Evolutionary conservation across 2,888 invertebrate species (phyloP).

Genomic region (Latheticus oryzae): DNA sequence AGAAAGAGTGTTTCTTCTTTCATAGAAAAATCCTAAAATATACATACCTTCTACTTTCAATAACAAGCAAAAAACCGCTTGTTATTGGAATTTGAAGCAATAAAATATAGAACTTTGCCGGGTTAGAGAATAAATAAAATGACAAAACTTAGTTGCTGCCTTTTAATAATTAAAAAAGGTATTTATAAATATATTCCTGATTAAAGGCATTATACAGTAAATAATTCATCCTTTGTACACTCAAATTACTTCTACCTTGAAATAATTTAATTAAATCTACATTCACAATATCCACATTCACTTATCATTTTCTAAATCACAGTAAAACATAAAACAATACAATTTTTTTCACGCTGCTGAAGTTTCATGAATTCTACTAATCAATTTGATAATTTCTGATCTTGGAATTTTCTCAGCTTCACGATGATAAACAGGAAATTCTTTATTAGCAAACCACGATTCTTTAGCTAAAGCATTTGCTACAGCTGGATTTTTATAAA

Average conservation of each 20-base stretch:
- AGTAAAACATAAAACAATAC: slow-evolving; percentile 1
- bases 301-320: not conserved
- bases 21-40: too few relatives aligned
- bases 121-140: too few relatives aligned
- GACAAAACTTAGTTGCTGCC: too few relatives aligned
- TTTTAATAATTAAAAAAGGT: too few relatives aligned
- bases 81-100: too few relatives aligned
- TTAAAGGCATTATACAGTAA: too few relatives aligned
- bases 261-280: slow-evolving; percentile 8
- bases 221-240: slow-evolving; percentile 1
- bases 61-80: too few relatives aligned
- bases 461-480: slow-evolving; percentile 81
- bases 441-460: slow-evolving; percentile 82
- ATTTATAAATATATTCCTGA: too few relatives aligned
- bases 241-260: not conserved
- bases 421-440: slow-evolving; percentile 81
- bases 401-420: slow-evolving; percentile 86
- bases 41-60: too few relatives aligned
- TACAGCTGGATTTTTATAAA: slow-evolving; percentile 81
- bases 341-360: not conserved
- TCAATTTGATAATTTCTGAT: slow-evolving; percentile 78
- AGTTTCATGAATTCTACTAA: slow-evolving; percentile 65
- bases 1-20: too few relatives aligned
- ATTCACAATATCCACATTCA: not conserved
- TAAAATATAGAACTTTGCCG: too few relatives aligned